Evolutionary conservation across 2,888 invertebrate genomes (phyloP), one percentile per base, ranked within the genome.

Genomic region (Saturnia japonica): DNA sequence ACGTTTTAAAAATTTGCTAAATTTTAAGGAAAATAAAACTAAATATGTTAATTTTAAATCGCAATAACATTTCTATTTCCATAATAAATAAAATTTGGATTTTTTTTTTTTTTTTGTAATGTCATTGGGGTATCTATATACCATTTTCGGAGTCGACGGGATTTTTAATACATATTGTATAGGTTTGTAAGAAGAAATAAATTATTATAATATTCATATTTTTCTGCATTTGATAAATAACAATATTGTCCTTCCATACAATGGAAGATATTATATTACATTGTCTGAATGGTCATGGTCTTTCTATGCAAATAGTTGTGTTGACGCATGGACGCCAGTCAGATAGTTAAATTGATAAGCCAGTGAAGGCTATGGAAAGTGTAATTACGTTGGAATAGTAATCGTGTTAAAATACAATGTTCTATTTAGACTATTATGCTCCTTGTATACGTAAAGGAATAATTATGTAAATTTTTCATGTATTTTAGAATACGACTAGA

Each of bases 251-350:
- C 34, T 47, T 40, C 40, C 25, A 40, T 51, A 42, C 28, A 67
- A 64, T 64, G 34, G 62, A 19, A 64, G 19, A 40, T 22, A 64
- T 62, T 62, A 62, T 76, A 77, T 62, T 72, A 74, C 25, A 68
- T 34, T 47, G 40, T 9, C 62, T 28, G 62, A 67, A 70, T 75
- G 72, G 74, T 70, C 74, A 76, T 74, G 77, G 76, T 67, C 72
- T 69, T 71, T 67, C 74, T 80, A 80, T 80, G 81, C 80, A 82
- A 82, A 82, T 80, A 79, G 51, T 73, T 54, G 11, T 70, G 74
- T 72, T 72, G 71, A 82, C 76, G 77, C 74, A 76, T 77, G 71
- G 67, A 60, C 68, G 71, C 71, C 71, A 62, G 76, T 73, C 72
- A 68, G 77, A 76, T 76, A 73, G 2, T 9, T 28, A 68, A 34